Percentiles rank a stretch among this genome's conserved stretches.
These are phyloP conservation scores for Elmis aenea DNA, from an alignment of 2,888 invertebrate species.

Conservation along the genomic window DNA sequence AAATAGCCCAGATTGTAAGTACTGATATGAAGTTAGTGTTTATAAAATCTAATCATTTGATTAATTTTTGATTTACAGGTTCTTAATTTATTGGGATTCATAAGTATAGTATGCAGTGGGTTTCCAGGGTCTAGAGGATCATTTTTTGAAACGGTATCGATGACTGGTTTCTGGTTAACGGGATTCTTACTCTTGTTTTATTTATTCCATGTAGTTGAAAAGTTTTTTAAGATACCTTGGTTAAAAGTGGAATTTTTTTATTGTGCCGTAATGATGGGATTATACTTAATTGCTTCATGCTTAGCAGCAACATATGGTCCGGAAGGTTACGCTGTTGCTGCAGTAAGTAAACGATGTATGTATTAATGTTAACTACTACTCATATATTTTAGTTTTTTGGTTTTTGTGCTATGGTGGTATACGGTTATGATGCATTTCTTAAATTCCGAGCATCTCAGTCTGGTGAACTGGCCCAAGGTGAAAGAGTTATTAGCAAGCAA, in stretches of 20 bases:
- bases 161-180: slow-evolving; percentile 83
- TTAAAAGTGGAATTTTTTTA: slow-evolving; percentile 74
- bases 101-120: slow-evolving; percentile 62
- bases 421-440: slow-evolving; percentile 73
- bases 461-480: slow-evolving; percentile 71
- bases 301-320: slow-evolving; percentile 59
- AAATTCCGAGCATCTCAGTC: slow-evolving; percentile 65
- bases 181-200: slow-evolving; percentile 73
- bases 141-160: slow-evolving; percentile 74
- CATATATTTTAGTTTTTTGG: slow-evolving; percentile 62
- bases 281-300: slow-evolving; percentile 71
- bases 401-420: slow-evolving; percentile 72
- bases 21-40: slow-evolving; percentile 5
- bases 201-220: slow-evolving; percentile 81
- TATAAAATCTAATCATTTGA: slow-evolving; percentile 1
- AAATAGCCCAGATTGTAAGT: slow-evolving; percentile 72
- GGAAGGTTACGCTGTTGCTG: slow-evolving; percentile 63
- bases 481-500: slow-evolving; percentile 60
- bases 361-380: no score
- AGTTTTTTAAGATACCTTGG: slow-evolving; percentile 82
- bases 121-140: slow-evolving; percentile 53
- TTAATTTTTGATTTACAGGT: slow-evolving; percentile 50
- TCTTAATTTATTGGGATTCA: slow-evolving; percentile 70
- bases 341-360: slow-evolving; percentile 57
- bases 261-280: slow-evolving; percentile 67